Evolutionary conservation across 1,140 invertebrate species (phyloP), one percentile per base, ranked within the genome.

Genomic region (Harpegnathos saltator): DNA sequence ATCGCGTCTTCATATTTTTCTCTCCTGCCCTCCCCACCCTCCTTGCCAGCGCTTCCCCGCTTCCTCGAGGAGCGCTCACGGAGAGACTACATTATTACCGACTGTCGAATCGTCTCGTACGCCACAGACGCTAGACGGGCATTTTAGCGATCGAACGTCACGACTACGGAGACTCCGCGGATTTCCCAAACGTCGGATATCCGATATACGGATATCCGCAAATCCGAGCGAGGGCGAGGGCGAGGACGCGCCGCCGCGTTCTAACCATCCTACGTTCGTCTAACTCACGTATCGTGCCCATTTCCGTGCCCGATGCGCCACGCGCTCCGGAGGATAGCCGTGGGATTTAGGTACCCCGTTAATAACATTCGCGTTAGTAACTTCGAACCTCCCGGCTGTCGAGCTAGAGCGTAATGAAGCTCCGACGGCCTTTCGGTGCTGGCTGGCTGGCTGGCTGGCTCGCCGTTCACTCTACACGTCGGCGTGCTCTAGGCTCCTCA

Each of bases 301-400:
- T 82, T 82, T 74, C 69, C 56, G 29, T 82, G 19, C 22, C 38
- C 56, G 56, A 82, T 82, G 69, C 69, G 68, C 11, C 38, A 15
- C 52, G 33, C 52, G 38, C 69, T 81, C 44, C 59, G 15, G 15
- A 74, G 59, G 56, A 82, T 71, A 63, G 58, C 19, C 5, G 63
- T 63, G 65, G 63, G 73, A 84, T 80, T 80, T 78, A 63, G 58
- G 24, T 84, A 71, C 65, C 48, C 58, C 82, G 63, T 77, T 83
- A 83, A 83, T 83, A 75, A 75, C 54, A 59, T 75, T 83, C 26
- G 52, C 62, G 54, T n/a, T n/a, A n/a, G n/a, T 66, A 66, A 83
- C 63, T 73, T 65, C 17, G 19, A 56, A 15, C 62, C 74, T 58
- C 52, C 24, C 52, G 75, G 65, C 33, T 69, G 52, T 80, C 75